Base-by-base conservation (phyloP, 2,797 vertebrate species). In the Gymnoscopelus microlampas region DNA sequence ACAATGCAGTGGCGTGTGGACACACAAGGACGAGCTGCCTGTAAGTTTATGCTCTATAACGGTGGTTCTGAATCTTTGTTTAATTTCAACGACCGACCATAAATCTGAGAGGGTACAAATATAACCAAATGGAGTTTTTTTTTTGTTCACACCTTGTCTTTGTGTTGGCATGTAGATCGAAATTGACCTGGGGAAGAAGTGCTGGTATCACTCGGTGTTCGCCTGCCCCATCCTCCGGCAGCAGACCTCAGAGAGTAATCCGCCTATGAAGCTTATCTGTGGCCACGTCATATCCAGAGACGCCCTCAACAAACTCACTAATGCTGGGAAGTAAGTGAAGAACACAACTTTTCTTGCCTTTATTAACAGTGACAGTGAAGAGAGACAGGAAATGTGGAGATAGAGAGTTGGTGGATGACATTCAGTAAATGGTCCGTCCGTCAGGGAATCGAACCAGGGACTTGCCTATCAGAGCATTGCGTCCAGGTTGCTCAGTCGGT, bases 201-300 rank as follows among this genome's bases (percentile, higher is more conserved):
- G 96, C 90, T 97, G 96, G 96, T 97, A 96, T 88, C 96, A 97
- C 86, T 97, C 95, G 0, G 96, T 97, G 85, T 97, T 97, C 6
- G 95, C 96, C n/a, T 97, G 96, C 85, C 96, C 96, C 19, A 97
- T 97, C 81, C 94, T 97, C 63, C 91, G 96, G 77, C 96, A 97
- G 88, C 96, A 97, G 87, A 96, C 96, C 0, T 96, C 96, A 0
- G 96, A 97, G 82, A 96, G 95, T 79, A 97, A 97, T 79, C 96
- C 96, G 15, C 96, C 96, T n/a, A 96, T 97, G 95, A 97, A 96
- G 84, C 95, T 97, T 66, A 95, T 96, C 85, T 97, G 96, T 47
- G 96, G 96, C 35, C 96, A 97, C 0, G 95, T 97, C 78, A 97
- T 97, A 87, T 97, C 96, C 80, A 92, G 95, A 88, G 96, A 97